A percentile compares a stretch with the other conserved stretches of the same genome.
Evolutionary conservation across 35 echinoderm and acorn worm genomes (phyloP).

Genomic region (Heliocidaris erythrogramma): DNA sequence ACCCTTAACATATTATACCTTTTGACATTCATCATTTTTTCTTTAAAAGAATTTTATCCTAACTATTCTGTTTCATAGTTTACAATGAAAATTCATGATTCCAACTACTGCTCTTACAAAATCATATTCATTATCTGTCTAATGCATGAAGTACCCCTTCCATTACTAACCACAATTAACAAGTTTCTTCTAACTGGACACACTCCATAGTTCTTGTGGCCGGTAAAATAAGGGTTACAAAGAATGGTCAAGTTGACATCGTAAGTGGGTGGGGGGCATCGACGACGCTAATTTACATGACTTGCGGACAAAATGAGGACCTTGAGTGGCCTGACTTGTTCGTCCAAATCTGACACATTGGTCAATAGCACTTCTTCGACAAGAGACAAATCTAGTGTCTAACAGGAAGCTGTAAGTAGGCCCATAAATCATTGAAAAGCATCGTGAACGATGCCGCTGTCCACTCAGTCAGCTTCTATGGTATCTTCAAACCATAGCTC

Average conservation of each 20-base stretch:
- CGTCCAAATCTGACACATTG: background rate
- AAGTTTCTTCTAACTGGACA: background rate
- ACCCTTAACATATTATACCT: too few relatives aligned
- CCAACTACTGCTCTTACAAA: too few relatives aligned
- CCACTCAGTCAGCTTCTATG: background rate
- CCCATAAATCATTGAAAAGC: background rate
- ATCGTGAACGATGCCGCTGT: background rate
- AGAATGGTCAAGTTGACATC: background rate
- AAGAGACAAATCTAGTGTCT: background rate
- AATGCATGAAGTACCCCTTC: background rate
- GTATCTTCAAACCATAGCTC: background rate
- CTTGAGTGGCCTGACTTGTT: background rate
- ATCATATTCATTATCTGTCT: too few relatives aligned
- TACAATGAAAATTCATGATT: too few relatives aligned
- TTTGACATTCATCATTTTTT: too few relatives aligned
- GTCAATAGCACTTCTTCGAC: background rate
- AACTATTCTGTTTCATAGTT: too few relatives aligned
- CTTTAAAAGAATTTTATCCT: too few relatives aligned
- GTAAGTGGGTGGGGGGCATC: background rate
- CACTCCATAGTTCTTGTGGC: background rate
- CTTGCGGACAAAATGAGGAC: background rate
- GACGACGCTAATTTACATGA: background rate
- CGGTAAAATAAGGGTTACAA: background rate
- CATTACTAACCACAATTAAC: background rate
- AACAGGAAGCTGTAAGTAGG: background rate